Evolutionary conservation across 2,797 vertebrate species (phyloP), one percentile per base, ranked within the genome.

Genomic region (Myotis findleyi): DNA sequence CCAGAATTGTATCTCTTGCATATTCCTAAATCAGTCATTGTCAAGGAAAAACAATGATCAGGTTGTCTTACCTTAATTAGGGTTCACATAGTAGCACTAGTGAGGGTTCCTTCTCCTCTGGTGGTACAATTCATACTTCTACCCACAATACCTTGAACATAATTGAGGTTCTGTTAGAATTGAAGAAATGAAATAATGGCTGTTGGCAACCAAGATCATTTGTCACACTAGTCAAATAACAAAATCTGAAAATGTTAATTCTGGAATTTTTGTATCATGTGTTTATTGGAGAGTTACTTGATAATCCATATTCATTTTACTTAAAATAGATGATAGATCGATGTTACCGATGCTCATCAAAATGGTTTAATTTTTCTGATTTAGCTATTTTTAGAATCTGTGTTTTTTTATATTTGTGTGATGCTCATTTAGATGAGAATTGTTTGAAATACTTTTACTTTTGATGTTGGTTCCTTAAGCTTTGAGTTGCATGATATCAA

Each of bases 161-260:
- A 93, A 80, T 23, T 75, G 71, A 95, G 64, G 21, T 68, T 93
- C 64, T 95, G 27, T 88, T 72, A 95, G 49, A 93, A 75, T 7
- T 38, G 23, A 95, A 87, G 51, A 80, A 89, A 89, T 6, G 17
- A 87, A 25, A 62, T 49, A 71, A 87, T 87, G 38, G n/a, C 23
- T 85, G 7, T 80, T 88, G 68, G 38, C 72, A 85, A 51, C 21
- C 27, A 81, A 59, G 17, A 49, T 79, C 23, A 79, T 62, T 47
- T 85, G 44, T 93, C 72, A 87, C 68, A 25, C 25, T 79, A 72
- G 51, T 69, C 62, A 81, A 85, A 57, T 44, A 91, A 55, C 38
- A 49, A 71, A 89, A 82, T 71, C 13, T 0, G 5, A 17, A 41
- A 38, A 73, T 90, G 30, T 73, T 81, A 85, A 69, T 77, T 95